Base-by-base conservation (phyloP, 2,888 invertebrate genomes). In the Uropetala carovei region DNA sequence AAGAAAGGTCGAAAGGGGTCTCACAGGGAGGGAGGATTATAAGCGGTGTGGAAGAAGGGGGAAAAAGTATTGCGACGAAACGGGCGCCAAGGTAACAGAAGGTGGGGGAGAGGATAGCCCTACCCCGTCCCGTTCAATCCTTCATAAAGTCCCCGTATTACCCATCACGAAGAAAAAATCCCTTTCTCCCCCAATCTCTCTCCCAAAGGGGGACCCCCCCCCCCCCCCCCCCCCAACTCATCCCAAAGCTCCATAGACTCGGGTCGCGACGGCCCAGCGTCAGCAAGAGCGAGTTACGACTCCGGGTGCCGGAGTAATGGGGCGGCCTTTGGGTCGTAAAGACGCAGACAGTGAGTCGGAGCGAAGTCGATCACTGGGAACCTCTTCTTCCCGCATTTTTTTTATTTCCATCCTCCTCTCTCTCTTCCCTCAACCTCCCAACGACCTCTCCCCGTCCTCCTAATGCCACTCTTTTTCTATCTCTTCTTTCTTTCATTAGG, bases 271-370 rank as follows among this genome's bases (percentile, higher is more conserved):
- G 59, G 22, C 27, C 30, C 30, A 86, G 86, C 86, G 60, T 86
- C 86, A 86, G 86, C 86, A 86, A 59, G 86, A 86, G 86, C 58
- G 86, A 86, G 59, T 86, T 60, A 86, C 86, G 86, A 86, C 60
- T 9, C 30, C 14, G 27, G 14, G 57, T 85, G 13, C 57, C 43
- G 85, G 86, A 86, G 86, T 86, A 86, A 86, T 86, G 60, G 86
- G 27, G 86, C 16, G 86, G 86, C 60, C 30, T 16, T 60, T 4
- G 58, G 86, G 30, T 86, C 86, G 86, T 86, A 86, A 86, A 86
- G 86, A 59, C 27, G 27, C 86, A 59, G 86, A 59, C 85, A 27
- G 85, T n/a, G 85, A n/a, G n/a, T 57, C 85, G 85, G 57, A 75
- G 86, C 27, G 18, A 60, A 86, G 86, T 86, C 60, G 86, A 86